Conservation (phyloP, 1,140 invertebrate species). For the Leptonema lineaticorne region DNA sequence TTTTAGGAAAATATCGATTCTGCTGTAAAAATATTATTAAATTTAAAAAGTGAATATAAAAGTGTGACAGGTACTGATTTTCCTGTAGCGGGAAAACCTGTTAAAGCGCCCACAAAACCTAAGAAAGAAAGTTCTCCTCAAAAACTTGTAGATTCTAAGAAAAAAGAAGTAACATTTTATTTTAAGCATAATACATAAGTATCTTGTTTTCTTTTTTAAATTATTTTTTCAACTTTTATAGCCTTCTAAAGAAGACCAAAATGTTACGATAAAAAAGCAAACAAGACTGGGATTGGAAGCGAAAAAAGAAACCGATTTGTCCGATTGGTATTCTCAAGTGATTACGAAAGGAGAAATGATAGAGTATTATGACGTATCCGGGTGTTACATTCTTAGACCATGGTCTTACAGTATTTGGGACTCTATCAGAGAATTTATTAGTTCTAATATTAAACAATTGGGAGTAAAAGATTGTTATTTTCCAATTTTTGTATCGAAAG, state of each 20-base stretch:
- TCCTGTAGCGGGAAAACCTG: slow-evolving; percentile 51
- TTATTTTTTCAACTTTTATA: slow-evolving; percentile 26
- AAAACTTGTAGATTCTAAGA: slow-evolving; percentile 48
- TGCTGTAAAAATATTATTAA: slow-evolving; percentile 73
- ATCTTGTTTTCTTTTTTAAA: not conserved
- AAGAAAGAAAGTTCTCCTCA: slow-evolving; percentile 36
- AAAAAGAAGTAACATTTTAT: slow-evolving; percentile 33
- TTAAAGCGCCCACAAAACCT: slow-evolving; percentile 40
- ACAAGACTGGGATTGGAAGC: slow-evolving; percentile 92
- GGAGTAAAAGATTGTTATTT: slow-evolving; percentile 98
- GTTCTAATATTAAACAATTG: slow-evolving; percentile 84
- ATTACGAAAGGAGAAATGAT: slow-evolving; percentile 98
- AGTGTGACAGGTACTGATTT: slow-evolving; percentile 68
- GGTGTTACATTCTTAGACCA: slow-evolving; percentile 96
- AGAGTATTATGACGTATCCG: slow-evolving; percentile 99
- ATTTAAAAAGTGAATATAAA: slow-evolving; percentile 81
- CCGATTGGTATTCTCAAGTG: slow-evolving; percentile 99
- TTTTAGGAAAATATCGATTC: slow-evolving; percentile 62
- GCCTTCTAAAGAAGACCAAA: slow-evolving; percentile 48
- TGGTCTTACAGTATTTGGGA: slow-evolving; percentile 99
- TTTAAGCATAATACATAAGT: not conserved
- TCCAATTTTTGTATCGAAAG: slow-evolving; percentile 93
- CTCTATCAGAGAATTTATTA: slow-evolving; percentile 85
- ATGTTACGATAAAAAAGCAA: slow-evolving; percentile 72
- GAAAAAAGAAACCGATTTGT: slow-evolving; percentile 88